Conservation (phyloP, 2,888 invertebrate genomes). For the Cantharis nigra region DNA sequence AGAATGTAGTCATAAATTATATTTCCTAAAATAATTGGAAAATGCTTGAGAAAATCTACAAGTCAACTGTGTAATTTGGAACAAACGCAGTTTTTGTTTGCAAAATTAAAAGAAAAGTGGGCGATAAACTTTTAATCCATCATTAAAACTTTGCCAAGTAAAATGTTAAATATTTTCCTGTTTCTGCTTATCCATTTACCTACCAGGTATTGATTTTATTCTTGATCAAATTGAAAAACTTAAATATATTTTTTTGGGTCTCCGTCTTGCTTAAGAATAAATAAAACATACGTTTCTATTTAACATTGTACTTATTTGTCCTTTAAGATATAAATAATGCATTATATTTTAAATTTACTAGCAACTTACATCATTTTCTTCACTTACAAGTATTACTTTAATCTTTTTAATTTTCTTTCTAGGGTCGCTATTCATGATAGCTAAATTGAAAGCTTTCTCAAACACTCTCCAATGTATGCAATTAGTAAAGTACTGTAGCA, state of each 20-base stretch:
- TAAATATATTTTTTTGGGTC: not conserved
- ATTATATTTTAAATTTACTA: not conserved
- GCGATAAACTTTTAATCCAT: not conserved
- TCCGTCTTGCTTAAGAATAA: not conserved
- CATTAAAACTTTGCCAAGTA: not conserved
- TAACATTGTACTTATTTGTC: too few species aligned
- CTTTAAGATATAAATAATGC: not conserved
- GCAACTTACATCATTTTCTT: not conserved
- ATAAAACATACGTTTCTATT: not conserved
- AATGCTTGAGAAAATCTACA: not conserved
- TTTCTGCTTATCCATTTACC: not conserved
- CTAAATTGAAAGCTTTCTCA: not conserved
- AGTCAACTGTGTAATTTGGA: not conserved
- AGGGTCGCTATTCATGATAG: not conserved
- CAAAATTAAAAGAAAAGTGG: not conserved
- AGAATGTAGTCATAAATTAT: not conserved
- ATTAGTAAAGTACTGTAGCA: not conserved
- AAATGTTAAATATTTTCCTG: not conserved
- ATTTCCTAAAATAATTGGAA: not conserved
- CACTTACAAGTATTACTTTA: not conserved
- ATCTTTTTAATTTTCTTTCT: not conserved
- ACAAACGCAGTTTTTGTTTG: not conserved
- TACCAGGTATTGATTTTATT: not conserved
- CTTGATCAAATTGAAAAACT: not conserved
- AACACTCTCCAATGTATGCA: not conserved